Evolutionary conservation across 2,113 vertebrate species (phyloP).

Genomic region (Chaetodon auriga): DNA sequence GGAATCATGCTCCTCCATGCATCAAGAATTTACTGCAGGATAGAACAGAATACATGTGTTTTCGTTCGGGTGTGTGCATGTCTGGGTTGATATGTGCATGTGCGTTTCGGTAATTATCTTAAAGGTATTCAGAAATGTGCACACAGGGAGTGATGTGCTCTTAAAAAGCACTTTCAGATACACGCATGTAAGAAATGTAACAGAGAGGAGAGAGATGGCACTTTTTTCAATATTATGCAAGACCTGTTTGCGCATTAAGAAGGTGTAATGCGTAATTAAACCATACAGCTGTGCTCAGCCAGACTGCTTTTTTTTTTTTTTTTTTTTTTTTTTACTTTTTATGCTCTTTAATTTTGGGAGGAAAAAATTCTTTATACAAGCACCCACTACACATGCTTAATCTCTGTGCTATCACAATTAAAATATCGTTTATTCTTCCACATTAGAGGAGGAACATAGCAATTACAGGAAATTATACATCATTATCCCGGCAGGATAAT

Average conservation of each 20-base stretch:
- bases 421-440: slow-evolving; percentile 20
- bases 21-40: background rate
- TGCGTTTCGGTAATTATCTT: slow-evolving; percentile 41
- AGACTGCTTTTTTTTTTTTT: background rate
- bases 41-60: background rate
- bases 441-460: slow-evolving; percentile 24
- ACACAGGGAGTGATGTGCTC: slow-evolving; percentile 1
- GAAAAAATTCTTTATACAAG: slow-evolving; percentile 22
- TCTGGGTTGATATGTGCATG: background rate
- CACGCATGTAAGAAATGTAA: background rate
- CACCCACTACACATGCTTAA: background rate
- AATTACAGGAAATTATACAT: slow-evolving; percentile 66
- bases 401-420: slow-evolving; percentile 19
- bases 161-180: background rate
- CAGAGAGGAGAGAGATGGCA: background rate
- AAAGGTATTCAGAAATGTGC: slow-evolving; percentile 39
- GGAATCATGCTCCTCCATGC: background rate
- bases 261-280: slow-evolving; percentile 17
- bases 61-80: background rate
- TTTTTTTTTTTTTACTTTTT: background rate
- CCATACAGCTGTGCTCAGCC: background rate
- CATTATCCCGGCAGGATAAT: slow-evolving; percentile 57
- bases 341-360: background rate
- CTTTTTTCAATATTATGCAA: background rate
- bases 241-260: slow-evolving; percentile 11